Base-by-base conservation (phyloP, 2,113 vertebrate genomes). In the Ictidomys tridecemlineatus region DNA sequence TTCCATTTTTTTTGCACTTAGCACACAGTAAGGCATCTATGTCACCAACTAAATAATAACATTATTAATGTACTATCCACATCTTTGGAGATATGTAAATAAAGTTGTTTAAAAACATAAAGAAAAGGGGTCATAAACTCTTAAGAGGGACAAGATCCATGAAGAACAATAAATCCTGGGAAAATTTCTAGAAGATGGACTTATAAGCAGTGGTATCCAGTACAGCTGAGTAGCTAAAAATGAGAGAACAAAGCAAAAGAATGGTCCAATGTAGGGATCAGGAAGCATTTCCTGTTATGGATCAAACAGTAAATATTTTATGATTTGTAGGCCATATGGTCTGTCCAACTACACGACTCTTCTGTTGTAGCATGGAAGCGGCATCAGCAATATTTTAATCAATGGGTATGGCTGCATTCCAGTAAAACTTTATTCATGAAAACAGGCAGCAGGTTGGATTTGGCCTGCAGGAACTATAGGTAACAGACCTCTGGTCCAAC, bases 61-160 rank as follows among this genome's bases (percentile, higher is more conserved):
- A 26, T 48, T 85, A 11, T 91, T 13, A 72, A 53, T 89, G 80
- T 56, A 5, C 28, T 95, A 42, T 69, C 11, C 61, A 39, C 63
- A 0, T 96, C 45, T 87, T 61, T 32, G 17, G n/a, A 37, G 51
- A 30, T 22, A 78, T 28, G 14, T 77, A 32, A 93, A 92, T 67
- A 79, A 65, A 83, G 53, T 16, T 94, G 24, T 73, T 96, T 72
- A 65, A 96, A 92, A 93, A 69, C 18, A 85, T 65, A 58, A 63
- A 24, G 67, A 63, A 69, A 76, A 37, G 26, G 30, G 17, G 85
- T 12, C 14, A 0, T 26, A 73, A 74, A n/a, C 51, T 53, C 4
- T 76, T 76, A 56, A 89, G 13, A 89, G 28, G 61, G 10, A 26
- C 22, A 73, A 16, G 22, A 84, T 51, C 28, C 30, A 63, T 3